phyloP scores from a whole-genome alignment of 2,113 vertebrate genomes.

The Stercorarius parasiticus region DNA sequence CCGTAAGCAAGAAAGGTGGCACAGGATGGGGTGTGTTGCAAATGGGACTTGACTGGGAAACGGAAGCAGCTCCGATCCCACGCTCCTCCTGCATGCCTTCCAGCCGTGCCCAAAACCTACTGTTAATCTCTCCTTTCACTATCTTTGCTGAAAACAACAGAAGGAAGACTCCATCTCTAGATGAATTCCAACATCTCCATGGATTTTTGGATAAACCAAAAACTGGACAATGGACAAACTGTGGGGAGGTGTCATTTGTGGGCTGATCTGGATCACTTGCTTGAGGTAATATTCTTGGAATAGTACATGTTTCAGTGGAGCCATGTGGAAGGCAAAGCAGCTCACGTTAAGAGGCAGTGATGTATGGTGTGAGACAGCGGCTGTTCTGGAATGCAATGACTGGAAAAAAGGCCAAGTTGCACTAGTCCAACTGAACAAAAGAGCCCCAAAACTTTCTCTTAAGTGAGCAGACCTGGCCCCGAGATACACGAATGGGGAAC shows the following conservation, averaged over 20 bases:
- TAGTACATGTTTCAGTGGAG: not conserved
- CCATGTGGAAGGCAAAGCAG: not conserved
- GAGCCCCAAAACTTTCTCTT: not conserved
- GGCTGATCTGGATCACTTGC: not conserved
- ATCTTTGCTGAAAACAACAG: not conserved
- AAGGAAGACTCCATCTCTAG: not conserved
- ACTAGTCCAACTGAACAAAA: not conserved
- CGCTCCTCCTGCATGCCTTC: not conserved
- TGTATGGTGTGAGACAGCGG: not conserved
- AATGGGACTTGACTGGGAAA: not conserved
- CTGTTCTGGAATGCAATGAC: not conserved
- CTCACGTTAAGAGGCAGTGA: not conserved
- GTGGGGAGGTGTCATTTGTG: not conserved
- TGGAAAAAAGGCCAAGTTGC: not conserved
- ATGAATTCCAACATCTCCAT: not conserved
- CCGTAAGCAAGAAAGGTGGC: fast-evolving
- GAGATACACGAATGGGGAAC: not conserved
- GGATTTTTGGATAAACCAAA: not conserved
- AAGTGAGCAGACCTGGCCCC: not conserved
- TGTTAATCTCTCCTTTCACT: not conserved
- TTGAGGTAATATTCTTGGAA: not conserved
- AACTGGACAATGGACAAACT: not conserved
- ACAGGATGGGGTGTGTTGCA: not conserved
- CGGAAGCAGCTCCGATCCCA: not conserved
- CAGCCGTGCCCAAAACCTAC: not conserved